Base-by-base conservation (phyloP, 1,140 invertebrate species). In the Drosophila subobscura region DNA sequence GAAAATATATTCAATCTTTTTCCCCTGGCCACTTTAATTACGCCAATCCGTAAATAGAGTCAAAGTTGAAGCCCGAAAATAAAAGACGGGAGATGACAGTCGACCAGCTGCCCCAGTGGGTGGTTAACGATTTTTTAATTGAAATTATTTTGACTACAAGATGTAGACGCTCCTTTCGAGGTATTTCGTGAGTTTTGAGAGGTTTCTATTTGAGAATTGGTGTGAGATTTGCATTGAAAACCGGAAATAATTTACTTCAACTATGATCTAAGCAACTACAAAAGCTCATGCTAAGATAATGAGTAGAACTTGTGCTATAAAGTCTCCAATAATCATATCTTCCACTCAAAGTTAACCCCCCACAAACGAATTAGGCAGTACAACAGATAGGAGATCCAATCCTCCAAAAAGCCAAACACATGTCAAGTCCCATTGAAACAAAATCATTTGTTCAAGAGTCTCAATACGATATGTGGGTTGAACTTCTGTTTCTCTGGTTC, bases 111-210 rank as follows among this genome's bases (percentile, higher is more conserved):
- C 33, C 66, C 33, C 66, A 68, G 66, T 70, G 51, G 66, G 66
- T 70, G 66, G 42, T 64, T 56, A 68, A 68, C 65, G 63, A 68
- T 44, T 70, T 70, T 70, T 70, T 70, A 70, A 70, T 70, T 70
- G 66, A 70, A 70, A 70, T 41, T 55, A 29, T 16, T 61, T 64
- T 61, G 12, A 42, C 44, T 6, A 16, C 2, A 46, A 56, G 14
- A 64, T 14, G 3, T 16, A 5, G 12, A 16, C 27, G 33, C 14
- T 45, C 8, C n/a, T 12, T 12, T 25, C 3, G 8, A 22, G 33
- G 16, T n/a, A 53, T 58, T 2, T 10, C 0, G 7, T 10, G 29
- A 33, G 1, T 33, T 10, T 33, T 33, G 0, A 12, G 8, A 37
- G 8, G 33, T 4, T 10, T 10, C 3, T 10, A 10, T 1, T 37